Base-by-base conservation (phyloP, 2,888 invertebrate species). In the Flexamia atlantica region DNA sequence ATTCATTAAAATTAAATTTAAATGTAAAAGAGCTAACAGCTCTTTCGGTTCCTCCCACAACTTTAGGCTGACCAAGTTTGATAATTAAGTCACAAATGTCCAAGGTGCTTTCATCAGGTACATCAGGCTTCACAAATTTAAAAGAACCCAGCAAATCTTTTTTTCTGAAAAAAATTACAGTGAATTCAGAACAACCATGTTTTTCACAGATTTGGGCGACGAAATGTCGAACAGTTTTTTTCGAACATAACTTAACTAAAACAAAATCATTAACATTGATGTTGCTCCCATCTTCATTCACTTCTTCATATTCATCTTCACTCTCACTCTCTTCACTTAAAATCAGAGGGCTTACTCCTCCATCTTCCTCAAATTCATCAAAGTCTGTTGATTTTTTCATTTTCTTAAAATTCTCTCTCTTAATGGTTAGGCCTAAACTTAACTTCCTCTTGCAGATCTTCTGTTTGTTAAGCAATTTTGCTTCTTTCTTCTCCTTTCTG, bases 331-430 rank as follows among this genome's bases (percentile, higher is more conserved):
- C 70, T 12, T 70, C 30, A 70, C 70, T 36, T 12, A 70, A 36
- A 36, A 70, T 70, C n/a, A 70, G 32, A 7, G n/a, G 70, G 70
- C 30, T 70, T 14, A 30, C 20, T 30, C 30, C 70, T 70, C 23
- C 70, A 70, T 70, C 30, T 36, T 64, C 14, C n/a, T 70, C 70
- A 70, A 70, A 70, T 50, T 60, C 14, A 36, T 70, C 70, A 70
- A 70, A 70, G 30, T 30, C 36, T 4, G 30, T 30, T n/a, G 17
- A 70, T 28, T 70, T 28, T 36, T 28, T 70, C 5, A 70, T 17
- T 36, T 70, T 36, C 30, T 30, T 30, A 36, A 7, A 30, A 70
- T 70, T 14, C 70, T 28, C 53, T 23, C 7, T 53, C 53, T 53
- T 53, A n/a, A n/a, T n/a, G 46, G 14, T 46, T 53, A 23, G 20